These are phyloP conservation scores for Pitta sordida DNA, from an alignment of 2,113 vertebrate genomes.

Conservation along the genomic window DNA sequence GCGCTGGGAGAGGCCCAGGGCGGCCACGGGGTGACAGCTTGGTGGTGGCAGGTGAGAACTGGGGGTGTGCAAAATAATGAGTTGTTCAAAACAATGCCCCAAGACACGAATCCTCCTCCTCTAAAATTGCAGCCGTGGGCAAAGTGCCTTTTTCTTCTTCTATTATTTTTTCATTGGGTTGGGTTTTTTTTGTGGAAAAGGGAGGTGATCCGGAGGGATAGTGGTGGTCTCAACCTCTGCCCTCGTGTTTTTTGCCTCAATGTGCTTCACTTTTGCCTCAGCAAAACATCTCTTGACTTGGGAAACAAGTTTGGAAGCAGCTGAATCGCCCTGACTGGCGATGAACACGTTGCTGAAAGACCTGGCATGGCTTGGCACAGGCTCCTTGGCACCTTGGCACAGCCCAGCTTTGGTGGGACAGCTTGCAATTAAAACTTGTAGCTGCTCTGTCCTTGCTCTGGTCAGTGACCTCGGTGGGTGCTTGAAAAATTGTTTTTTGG, in stretches of 20 bases:
- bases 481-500: slow-evolving; percentile 1
- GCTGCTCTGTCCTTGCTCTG: not conserved
- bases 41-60: not conserved
- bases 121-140: not conserved
- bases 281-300: not conserved
- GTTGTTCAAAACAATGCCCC: not conserved
- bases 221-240: not conserved
- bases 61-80: too few species aligned
- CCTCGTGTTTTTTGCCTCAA: not conserved
- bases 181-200: not conserved
- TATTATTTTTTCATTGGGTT: too few species aligned
- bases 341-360: not conserved
- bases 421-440: not conserved
- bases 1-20: not conserved
- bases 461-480: not conserved
- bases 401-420: not conserved
- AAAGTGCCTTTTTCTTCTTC: too few species aligned
- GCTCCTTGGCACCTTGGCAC: slow-evolving; percentile 40
- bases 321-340: not conserved
- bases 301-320: not conserved
- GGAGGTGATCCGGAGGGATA: not conserved
- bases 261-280: not conserved
- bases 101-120: not conserved
- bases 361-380: not conserved
- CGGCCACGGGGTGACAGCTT: not conserved